phyloP scores from a whole-genome alignment of 1,140 invertebrate genomes.

The Dryas iulia region DNA sequence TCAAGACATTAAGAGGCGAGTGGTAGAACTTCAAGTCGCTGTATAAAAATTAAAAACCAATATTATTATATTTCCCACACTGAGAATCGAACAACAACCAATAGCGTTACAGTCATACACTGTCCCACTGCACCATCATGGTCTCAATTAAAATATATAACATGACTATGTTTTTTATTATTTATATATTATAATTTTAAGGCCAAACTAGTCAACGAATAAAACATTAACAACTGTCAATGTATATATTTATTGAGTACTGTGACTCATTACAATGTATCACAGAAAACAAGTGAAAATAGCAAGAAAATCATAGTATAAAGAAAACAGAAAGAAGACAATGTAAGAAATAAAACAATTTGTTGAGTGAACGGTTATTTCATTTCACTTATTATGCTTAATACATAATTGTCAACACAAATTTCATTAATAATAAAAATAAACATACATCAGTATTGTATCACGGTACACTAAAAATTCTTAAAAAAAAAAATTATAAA shows the following conservation, averaged over 20 bases:
- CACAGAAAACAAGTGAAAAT: slow-evolving; percentile 26
- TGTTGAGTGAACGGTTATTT: slow-evolving; percentile 35
- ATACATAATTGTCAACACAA: slow-evolving; percentile 36
- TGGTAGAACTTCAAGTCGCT: too few species aligned
- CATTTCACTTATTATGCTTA: slow-evolving; percentile 28
- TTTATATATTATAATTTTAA: background rate
- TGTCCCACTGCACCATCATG: too few species aligned
- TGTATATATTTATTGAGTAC: slow-evolving; percentile 34
- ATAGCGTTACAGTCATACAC: too few species aligned
- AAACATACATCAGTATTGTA: background rate
- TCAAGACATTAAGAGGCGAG: too few species aligned
- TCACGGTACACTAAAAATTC: background rate
- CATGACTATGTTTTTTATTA: too few species aligned
- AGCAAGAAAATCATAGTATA: slow-evolving; percentile 18
- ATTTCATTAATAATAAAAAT: slow-evolving; percentile 33
- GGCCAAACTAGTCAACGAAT: background rate
- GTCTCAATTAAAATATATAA: too few species aligned
- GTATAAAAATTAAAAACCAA: too few species aligned
- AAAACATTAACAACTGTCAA: slow-evolving; percentile 12
- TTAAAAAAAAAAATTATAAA: slow-evolving; percentile 12
- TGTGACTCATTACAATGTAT: slow-evolving; percentile 29
- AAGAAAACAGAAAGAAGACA: slow-evolving; percentile 8
- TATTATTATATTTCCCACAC: too few species aligned
- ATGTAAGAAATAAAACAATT: slow-evolving; percentile 40
- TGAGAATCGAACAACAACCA: too few species aligned